Evolutionary conservation across 1,140 invertebrate species (phyloP), one percentile per base, ranked within the genome.

Genomic region (Pantala flavescens): DNA sequence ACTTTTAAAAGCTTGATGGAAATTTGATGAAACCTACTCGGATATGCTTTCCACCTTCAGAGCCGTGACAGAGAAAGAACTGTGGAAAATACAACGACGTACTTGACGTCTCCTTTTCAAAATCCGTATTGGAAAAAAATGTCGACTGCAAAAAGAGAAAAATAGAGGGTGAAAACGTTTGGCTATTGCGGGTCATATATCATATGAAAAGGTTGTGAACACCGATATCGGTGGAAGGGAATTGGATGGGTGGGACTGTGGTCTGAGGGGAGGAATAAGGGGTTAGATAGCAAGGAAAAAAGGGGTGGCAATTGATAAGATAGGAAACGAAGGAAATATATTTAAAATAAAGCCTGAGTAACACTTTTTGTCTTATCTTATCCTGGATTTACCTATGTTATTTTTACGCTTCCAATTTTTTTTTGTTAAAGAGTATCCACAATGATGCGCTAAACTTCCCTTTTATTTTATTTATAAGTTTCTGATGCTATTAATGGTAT

Each of bases 181-280:
- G 49, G 49, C 49, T 21, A 63, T 63, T 63, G 49, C 49, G 49
- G 49, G 49, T 63, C 49, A 63, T 63, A 63, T 63, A 63, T 63
- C 49, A 63, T 63, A 63, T 63, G 3, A 63, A 63, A 63, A 63
- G 49, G 49, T 63, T 63, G 49, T 63, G 49, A 63, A 63, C 49
- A 63, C 49, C 49, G n/a, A 63, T 63, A 63, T 63, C 49, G 12
- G 49, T 5, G n/a, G 49, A 63, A 63, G 49, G 49, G 49, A 21
- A 63, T 63, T 63, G 14, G n/a, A 16, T 63, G 16, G 49, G 49
- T 21, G 49, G 14, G 12, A 21, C n/a, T 21, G 49, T 19, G 49
- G n/a, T 63, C n/a, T 63, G 49, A 63, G 14, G 49, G 49, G 49
- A 63, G 49, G 49, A 3, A 36, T 36, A 36, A 36, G 28, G 28